A percentile compares a stretch with the other conserved stretches of the same genome.
phyloP scores from a whole-genome alignment of 2,888 invertebrate genomes.

The Sylvicola cinctus region DNA sequence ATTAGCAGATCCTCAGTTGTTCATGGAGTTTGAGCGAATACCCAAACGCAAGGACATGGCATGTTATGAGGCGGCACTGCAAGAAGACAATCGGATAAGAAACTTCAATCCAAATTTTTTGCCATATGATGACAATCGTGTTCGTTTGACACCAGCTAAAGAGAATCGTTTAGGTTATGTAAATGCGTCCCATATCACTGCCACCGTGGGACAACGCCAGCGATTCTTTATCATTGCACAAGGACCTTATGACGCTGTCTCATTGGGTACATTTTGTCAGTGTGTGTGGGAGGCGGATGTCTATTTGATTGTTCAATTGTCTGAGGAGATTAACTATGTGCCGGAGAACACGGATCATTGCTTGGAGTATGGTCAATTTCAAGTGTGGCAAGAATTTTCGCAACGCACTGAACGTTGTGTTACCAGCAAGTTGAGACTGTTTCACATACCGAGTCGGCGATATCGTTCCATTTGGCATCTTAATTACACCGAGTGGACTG shows the following conservation, averaged over 20 bases:
- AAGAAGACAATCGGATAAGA: conserved; percentile 41
- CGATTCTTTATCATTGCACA: conserved; percentile 60
- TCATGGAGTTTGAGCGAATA: conserved; percentile 72
- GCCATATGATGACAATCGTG: conserved; percentile 80
- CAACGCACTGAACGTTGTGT: conserved; percentile 40
- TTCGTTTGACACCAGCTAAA: conserved; percentile 59
- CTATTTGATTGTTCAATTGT: conserved; percentile 57
- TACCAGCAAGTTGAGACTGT: conserved; percentile 37
- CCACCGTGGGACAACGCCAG: conserved; percentile 62
- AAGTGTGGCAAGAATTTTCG: conserved; percentile 49
- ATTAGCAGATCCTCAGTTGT: conserved; percentile 50
- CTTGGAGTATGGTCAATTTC: conserved; percentile 46
- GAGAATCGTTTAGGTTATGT: conserved; percentile 77
- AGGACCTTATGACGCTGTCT: conserved; percentile 19
- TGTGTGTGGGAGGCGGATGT: conserved; percentile 80
- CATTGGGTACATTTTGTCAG: conserved; percentile 55
- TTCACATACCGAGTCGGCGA: conserved; percentile 31
- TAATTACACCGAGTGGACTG: conserved; percentile 55
- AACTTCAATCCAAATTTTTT: conserved; percentile 37
- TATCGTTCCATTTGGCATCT: conserved; percentile 60
- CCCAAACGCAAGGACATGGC: conserved; percentile 49
- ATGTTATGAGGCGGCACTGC: conserved; percentile 48
- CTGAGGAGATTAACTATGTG: conserved; percentile 40
- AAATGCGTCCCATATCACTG: conserved; percentile 80
- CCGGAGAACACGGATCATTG: conserved; percentile 34